Percentiles rank a stretch among this genome's conserved stretches.
phyloP scores from a whole-genome alignment of 92 coral and sea anemone genomes.

The Heliopora coerulea region DNA sequence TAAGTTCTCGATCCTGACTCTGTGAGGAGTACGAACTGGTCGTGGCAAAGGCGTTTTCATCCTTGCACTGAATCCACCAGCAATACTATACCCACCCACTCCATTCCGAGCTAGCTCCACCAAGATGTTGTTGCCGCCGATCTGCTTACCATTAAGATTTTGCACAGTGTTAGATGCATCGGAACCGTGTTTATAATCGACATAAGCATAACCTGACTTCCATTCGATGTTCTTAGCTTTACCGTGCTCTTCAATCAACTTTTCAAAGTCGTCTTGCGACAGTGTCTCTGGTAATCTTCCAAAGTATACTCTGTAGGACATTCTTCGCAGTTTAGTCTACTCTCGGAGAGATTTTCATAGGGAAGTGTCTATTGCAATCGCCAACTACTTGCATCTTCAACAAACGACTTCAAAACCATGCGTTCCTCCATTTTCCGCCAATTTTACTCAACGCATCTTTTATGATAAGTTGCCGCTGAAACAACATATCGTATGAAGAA shows the following conservation, averaged over 20 bases:
- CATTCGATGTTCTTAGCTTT: conserved; percentile 90
- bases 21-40: conserved; percentile 80
- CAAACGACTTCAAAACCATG: not conserved
- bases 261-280: conserved; percentile 83
- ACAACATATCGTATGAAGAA: not conserved
- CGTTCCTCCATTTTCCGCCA: conserved; percentile 41
- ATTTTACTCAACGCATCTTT: conserved; percentile 15
- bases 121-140: conserved; percentile 84
- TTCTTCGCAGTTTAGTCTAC: not conserved
- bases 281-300: conserved; percentile 85
- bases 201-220: conserved; percentile 94
- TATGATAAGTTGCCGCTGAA: not conserved
- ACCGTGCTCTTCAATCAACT: conserved; percentile 76
- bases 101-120: conserved; percentile 94
- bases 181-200: conserved; percentile 74
- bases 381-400: not conserved
- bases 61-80: conserved; percentile 88
- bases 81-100: conserved; percentile 85
- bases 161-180: conserved; percentile 91
- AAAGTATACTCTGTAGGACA: conserved; percentile 89
- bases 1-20: conserved; percentile 90
- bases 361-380: not conserved
- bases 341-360: not conserved
- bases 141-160: conserved; percentile 75
- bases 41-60: conserved; percentile 72